Percentiles rank a stretch among this genome's conserved stretches.
Conservation (phyloP, 2,113 vertebrate species). For the Cyprinodon variegatus region DNA sequence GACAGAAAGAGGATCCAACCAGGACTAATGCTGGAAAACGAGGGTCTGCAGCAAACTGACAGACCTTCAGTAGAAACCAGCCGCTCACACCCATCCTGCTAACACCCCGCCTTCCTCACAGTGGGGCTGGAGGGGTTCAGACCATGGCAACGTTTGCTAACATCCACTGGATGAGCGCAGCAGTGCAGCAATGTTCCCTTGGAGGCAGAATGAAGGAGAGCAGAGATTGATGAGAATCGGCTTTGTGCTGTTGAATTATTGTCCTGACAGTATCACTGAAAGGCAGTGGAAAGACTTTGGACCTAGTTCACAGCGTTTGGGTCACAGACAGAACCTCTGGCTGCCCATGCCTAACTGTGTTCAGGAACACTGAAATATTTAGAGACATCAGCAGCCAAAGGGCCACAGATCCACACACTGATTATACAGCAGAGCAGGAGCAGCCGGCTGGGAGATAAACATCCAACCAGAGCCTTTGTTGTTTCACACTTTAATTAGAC, state of each 20-base stretch:
- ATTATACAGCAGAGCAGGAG: slow-evolving; percentile 54
- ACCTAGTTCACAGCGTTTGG: slow-evolving; percentile 44
- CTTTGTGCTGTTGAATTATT: slow-evolving; percentile 79
- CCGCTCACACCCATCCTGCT: too few relatives aligned
- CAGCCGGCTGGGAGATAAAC: slow-evolving; percentile 59
- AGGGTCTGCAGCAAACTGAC: neutral
- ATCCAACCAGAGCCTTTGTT: slow-evolving; percentile 52
- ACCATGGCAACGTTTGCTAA: slow-evolving; percentile 66
- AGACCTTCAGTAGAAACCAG: neutral
- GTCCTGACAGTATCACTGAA: slow-evolving; percentile 69
- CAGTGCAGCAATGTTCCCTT: slow-evolving; percentile 52
- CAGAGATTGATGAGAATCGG: slow-evolving; percentile 76
- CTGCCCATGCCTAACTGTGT: neutral
- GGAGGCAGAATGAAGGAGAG: slow-evolving; percentile 55
- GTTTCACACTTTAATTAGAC: slow-evolving; percentile 72
- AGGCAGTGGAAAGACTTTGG: slow-evolving; percentile 57
- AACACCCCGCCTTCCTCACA: too few relatives aligned
- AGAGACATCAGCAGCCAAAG: slow-evolving; percentile 43
- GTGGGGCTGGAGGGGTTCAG: neutral
- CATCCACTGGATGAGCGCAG: slow-evolving; percentile 60
- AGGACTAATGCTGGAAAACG: neutral
- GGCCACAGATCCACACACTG: slow-evolving; percentile 61
- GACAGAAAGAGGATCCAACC: too few relatives aligned
- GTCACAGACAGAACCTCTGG: slow-evolving; percentile 25
- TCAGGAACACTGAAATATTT: slow-evolving; percentile 29